Evolutionary conservation across 2,888 invertebrate genomes (phyloP).

Genomic region (Hecatera dysodea): DNA sequence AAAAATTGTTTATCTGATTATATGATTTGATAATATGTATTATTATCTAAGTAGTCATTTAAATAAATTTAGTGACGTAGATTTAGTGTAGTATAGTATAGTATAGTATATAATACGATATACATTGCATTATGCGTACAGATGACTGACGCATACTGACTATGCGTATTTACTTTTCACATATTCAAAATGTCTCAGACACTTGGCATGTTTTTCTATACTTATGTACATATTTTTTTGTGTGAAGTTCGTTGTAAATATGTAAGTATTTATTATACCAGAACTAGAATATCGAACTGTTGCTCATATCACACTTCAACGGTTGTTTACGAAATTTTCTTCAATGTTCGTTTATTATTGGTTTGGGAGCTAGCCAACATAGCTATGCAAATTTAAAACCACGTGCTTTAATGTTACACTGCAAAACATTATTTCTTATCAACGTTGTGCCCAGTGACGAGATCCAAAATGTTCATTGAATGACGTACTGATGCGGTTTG

Average conservation of each 20-base stretch:
- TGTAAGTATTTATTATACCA: background rate
- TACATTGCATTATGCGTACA: background rate
- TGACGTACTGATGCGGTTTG: conserved; percentile 1
- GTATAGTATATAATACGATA: conserved; percentile 11
- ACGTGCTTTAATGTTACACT: conserved; percentile 56
- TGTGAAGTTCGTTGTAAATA: background rate
- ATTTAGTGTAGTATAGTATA: too few species aligned
- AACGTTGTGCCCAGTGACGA: conserved; percentile 38
- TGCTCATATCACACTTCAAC: conserved; percentile 61
- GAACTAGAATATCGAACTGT: conserved; percentile 51
- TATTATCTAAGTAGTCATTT: conserved; percentile 20
- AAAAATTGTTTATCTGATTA: background rate
- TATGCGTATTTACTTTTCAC: conserved; percentile 22
- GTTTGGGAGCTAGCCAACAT: conserved; percentile 64
- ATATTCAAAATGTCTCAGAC: conserved; percentile 33
- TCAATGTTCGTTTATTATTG: conserved; percentile 66
- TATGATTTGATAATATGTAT: background rate
- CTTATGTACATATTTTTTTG: background rate
- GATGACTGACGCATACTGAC: conserved; percentile 1
- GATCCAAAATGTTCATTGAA: conserved; percentile 18
- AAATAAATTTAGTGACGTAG: conserved; percentile 12
- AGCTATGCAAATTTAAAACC: conserved; percentile 61
- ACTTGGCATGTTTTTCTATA: conserved; percentile 19
- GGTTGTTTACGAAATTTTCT: conserved; percentile 65
- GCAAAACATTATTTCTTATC: conserved; percentile 55